phyloP scores from a whole-genome alignment of 2,888 invertebrate genomes.

The Macrosoma leucophasiata region DNA sequence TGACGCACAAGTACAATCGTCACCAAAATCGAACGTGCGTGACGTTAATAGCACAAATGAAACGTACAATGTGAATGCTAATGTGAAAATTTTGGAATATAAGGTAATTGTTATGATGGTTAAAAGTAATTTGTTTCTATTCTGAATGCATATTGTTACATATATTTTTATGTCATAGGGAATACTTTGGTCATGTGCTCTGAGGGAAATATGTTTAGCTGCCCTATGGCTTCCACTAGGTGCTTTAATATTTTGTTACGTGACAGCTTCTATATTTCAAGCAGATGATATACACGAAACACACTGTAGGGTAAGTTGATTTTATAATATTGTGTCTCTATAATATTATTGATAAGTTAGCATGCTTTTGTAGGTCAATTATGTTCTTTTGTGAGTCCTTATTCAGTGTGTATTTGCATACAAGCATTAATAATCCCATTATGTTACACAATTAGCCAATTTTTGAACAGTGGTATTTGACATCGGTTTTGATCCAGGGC shows the following conservation, averaged over 20 bases:
- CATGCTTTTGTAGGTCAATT: too few species aligned
- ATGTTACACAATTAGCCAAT: too few species aligned
- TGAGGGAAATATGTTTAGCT: conserved; percentile 86
- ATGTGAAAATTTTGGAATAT: conserved; percentile 54
- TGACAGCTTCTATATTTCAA: conserved; percentile 93
- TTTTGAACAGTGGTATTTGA: too few species aligned
- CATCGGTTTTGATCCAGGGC: too few species aligned
- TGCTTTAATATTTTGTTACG: conserved; percentile 90
- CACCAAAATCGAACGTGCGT: conserved; percentile 53
- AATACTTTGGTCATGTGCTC: conserved; percentile 82
- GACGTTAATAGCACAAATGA: conserved; percentile 49
- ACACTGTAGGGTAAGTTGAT: conserved; percentile 89
- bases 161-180: conserved; percentile 56
- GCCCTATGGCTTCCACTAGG: conserved; percentile 90
- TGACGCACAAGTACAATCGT: conserved; percentile 67
- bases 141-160: conserved; percentile 3
- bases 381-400: too few species aligned
- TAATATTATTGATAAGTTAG: too few species aligned
- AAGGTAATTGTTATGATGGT: conserved; percentile 40
- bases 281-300: conserved; percentile 96
- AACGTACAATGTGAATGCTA: conserved; percentile 43
- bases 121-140: conserved; percentile 1
- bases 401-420: too few species aligned
- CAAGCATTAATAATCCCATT: too few species aligned
- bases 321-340: conserved; percentile 6